Conservation (phyloP, 2,113 vertebrate genomes). For the Pachyramphus minor region DNA sequence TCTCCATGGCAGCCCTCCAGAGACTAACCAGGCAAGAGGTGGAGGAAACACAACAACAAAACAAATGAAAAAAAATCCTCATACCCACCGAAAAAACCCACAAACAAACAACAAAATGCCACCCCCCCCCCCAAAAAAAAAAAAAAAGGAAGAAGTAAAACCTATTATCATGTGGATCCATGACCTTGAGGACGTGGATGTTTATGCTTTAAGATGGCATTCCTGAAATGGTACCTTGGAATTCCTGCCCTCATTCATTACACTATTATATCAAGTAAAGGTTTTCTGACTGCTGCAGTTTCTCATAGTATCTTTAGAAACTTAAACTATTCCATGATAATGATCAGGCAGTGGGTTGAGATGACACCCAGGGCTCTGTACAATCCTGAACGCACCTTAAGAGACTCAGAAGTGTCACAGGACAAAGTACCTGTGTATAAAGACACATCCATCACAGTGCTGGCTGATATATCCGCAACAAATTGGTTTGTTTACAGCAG, state of each 20-base stretch:
- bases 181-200: rapidly evolving
- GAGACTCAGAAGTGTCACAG: not conserved
- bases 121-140: too few relatives aligned
- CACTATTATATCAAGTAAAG: not conserved
- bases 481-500: not conserved
- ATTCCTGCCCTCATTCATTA: not conserved
- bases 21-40: not conserved
- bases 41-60: not conserved
- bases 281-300: not conserved
- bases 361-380: not conserved
- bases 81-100: too few relatives aligned
- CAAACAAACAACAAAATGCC: not conserved
- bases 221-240: not conserved
- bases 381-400: not conserved
- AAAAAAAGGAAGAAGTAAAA: too few relatives aligned
- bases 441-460: not conserved
- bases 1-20: not conserved
- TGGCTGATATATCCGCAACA: not conserved
- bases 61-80: not conserved
- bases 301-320: not conserved
- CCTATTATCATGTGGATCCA: not conserved
- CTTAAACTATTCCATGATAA: not conserved
- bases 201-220: not conserved
- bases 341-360: not conserved
- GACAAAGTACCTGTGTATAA: not conserved